Evolutionary conservation across 1,140 invertebrate species (phyloP), one percentile per base, ranked within the genome.

Genomic region (Zaprionus inermis): DNA sequence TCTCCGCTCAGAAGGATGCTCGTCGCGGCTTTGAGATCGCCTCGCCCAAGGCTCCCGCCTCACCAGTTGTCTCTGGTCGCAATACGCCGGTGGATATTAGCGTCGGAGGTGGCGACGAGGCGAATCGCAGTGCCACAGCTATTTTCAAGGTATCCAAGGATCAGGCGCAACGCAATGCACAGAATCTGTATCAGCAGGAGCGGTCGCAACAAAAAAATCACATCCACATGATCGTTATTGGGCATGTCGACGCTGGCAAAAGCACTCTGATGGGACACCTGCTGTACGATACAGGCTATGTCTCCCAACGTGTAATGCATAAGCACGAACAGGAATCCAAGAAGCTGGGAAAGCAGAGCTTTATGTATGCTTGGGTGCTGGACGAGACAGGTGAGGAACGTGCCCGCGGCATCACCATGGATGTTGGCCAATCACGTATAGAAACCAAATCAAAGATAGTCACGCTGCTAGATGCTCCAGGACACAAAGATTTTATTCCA

Each of bases 201-300:
- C 94, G 97, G 72, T 95, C 94, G 1, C 93, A 93, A 16, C 94
- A 94, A 12, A 99, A 99, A 84, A 96, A 97, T 55, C 95, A 98
- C 79, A 94, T 99, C 49, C 98, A 99, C 92, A 94, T 99, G 92
- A 97, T 99, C 76, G 97, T 99, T 1, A 97, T 99, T 83, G 99
- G 99, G 49, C 99, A 99, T 94, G 99, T 99, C 5, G 99, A 99
- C 94, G 98, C 98, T 70, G 99, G 99, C 0, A 99, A 99, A 93
- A 99, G 98, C 89, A 99, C 99, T 0, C 49, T 99, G 16, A 98
- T 99, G 95, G 99, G 99, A 0, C 97, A 99, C 91, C 92, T 99
- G 12, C 93, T 99, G 0, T 99, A 96, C 90, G 95, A 96, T 76
- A 92, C 99, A 18, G 98, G 98, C 16, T 96, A 97, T 92, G 97